Evolutionary conservation across 1,140 invertebrate genomes (phyloP), one percentile per base, ranked within the genome.

Genomic region (Hyles euphorbiae): DNA sequence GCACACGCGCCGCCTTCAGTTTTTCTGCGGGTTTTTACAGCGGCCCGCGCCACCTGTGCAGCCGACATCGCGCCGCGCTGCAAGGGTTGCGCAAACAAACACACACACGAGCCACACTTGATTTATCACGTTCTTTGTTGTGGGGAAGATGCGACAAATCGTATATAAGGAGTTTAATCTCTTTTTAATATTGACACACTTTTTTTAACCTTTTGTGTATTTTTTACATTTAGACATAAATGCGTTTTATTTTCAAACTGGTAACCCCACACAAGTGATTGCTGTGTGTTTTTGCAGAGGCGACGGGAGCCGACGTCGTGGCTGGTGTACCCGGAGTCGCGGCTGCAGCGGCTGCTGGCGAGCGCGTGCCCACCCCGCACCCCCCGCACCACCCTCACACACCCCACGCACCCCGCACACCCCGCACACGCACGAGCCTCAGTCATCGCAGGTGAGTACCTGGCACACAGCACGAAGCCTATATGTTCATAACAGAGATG

Each of bases 271-370:
- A 22, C 22, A 22, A 22, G 36, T 40, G 36, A 40, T 5, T 5
- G 36, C 36, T 5, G 4, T 40, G 36, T 40, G 36, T 53, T 60
- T 32, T 64, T 60, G 47, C 72, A 78, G 75, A 63, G 70, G 22
- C 63, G 70, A 4, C 62, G 73, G n/a, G 76, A 71, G 59, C 60
- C 65, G n/a, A 65, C 73, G 36, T 61, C 74, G n/a, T 78, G 79
- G 78, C 71, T 81, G 70, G 73, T 79, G 67, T 84, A 82, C 67
- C 81, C 81, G 6, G 70, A 74, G 68, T 70, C 76, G n/a, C 72
- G 81, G 32, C 72, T 84, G 63, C 76, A 73, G 64, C 60, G 78
- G 2, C 70, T 84, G 58, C 79, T 84, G 64, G 72, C 64, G 32
- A 55, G 44, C 53, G 78, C 78, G 8, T 73, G 70, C 63, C 58